Percentiles rank a stretch among this genome's conserved stretches.
Conservation (phyloP, 2,888 invertebrate species). For the Ennomos erosarius region DNA sequence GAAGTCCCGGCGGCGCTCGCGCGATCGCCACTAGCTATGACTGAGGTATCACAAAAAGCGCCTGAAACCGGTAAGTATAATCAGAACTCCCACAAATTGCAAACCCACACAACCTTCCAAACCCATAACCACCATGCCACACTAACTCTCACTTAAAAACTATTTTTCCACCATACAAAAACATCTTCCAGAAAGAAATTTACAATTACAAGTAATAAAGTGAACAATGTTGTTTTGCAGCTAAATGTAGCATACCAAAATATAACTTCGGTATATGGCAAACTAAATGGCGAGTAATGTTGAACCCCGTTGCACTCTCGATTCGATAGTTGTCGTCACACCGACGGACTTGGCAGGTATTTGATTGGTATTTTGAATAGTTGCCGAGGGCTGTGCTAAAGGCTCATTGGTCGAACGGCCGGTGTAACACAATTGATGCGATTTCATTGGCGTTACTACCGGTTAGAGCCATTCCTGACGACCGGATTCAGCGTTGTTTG, state of each 20-base stretch:
- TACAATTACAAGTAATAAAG: constrained; percentile 75
- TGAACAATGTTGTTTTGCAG: constrained; percentile 83
- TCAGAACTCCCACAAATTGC: constrained; percentile 24
- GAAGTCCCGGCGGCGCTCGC: constrained; percentile 75
- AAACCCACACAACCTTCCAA: constrained; percentile 25
- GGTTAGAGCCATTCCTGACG: constrained; percentile 53
- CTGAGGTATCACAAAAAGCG: constrained; percentile 84
- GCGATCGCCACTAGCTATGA: constrained; percentile 78
- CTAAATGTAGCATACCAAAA: constrained; percentile 80
- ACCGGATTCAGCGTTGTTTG: constrained; percentile 71
- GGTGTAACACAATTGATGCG: constrained; percentile 18
- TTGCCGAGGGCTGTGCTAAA: constrained; percentile 49
- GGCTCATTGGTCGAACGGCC: constrained; percentile 57
- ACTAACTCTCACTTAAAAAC: constrained; percentile 15
- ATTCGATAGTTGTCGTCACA: constrained; percentile 82
- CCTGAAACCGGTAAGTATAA: constrained; percentile 79
- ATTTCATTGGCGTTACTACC: constrained; percentile 52
- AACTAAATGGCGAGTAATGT: constrained; percentile 72
- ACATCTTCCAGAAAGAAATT: constrained; percentile 51
- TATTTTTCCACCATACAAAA: constrained; percentile 31
- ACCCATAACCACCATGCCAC: constrained; percentile 33
- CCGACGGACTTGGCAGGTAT: constrained; percentile 84
- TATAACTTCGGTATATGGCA: constrained; percentile 81
- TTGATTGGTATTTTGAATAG: constrained; percentile 83
- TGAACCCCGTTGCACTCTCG: constrained; percentile 73